These are phyloP conservation scores for Callimorpha dominula DNA, from an alignment of 2,888 invertebrate species.

Conservation along the genomic window DNA sequence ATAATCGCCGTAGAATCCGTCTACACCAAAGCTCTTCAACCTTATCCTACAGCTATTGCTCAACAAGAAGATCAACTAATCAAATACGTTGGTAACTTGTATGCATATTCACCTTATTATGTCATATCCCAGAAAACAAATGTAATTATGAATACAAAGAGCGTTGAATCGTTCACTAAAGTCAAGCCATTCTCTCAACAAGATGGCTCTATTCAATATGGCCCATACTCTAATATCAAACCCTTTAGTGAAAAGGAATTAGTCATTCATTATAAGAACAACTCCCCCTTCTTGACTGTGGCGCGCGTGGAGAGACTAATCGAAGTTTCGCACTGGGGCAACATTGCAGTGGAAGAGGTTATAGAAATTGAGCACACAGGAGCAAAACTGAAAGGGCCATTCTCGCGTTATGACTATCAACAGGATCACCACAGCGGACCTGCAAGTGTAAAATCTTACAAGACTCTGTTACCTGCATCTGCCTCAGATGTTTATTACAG, in stretches of 20 bases:
- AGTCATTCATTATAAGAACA: conserved; percentile 97
- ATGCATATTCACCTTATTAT: conserved; percentile 94
- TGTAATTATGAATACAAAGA: conserved; percentile 91
- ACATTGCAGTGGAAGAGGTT: conserved; percentile 98
- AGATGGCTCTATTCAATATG: conserved; percentile 94
- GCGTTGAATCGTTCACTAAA: conserved; percentile 93
- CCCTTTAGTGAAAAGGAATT: conserved; percentile 88
- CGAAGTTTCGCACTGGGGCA: conserved; percentile 99
- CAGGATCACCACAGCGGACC: conserved; percentile 95
- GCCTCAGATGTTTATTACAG: conserved; percentile 98
- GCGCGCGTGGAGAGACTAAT: conserved; percentile 94
- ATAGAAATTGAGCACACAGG: conserved; percentile 97
- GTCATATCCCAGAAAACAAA: conserved; percentile 93
- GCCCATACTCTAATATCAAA: conserved; percentile 93
- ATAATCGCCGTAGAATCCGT: conserved; percentile 90
- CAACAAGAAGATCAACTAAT: conserved; percentile 98
- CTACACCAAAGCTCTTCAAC: conserved; percentile 91
- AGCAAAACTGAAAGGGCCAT: conserved; percentile 96
- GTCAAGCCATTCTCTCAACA: conserved; percentile 92
- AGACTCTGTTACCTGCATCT: conserved; percentile 94
- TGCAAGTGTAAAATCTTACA: conserved; percentile 96
- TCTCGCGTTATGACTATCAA: conserved; percentile 99
- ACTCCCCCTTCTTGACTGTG: conserved; percentile 98
- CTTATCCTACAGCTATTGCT: conserved; percentile 95
- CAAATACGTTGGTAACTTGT: conserved; percentile 93